These are phyloP conservation scores for Caranx ignobilis DNA, from an alignment of 2,113 vertebrate genomes.

Conservation along the genomic window DNA sequence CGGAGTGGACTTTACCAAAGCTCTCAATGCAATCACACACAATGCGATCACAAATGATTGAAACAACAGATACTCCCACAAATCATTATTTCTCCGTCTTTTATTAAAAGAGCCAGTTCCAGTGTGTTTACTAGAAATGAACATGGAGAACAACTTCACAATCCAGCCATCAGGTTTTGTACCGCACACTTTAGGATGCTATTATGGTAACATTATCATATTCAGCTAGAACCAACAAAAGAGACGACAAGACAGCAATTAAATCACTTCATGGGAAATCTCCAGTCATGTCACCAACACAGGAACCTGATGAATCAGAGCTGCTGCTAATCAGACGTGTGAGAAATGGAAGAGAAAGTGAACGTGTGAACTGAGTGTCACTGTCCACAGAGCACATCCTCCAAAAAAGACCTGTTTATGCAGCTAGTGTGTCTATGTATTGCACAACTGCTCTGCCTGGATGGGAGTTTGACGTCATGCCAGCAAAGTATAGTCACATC, in stretches of 20 bases:
- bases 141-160: constrained; percentile 73
- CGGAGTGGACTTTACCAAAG: background rate
- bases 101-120: constrained; percentile 79
- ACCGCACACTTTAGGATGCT: constrained; percentile 64
- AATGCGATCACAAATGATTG: background rate
- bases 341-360: constrained; percentile 30
- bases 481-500: constrained; percentile 6
- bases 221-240: constrained; percentile 61
- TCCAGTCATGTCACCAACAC: constrained; percentile 48
- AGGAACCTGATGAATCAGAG: constrained; percentile 25
- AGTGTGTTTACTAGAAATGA: constrained; percentile 73
- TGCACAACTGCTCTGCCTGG: constrained; percentile 37
- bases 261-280: constrained; percentile 51
- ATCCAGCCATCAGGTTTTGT: constrained; percentile 72
- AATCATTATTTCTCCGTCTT: constrained; percentile 26
- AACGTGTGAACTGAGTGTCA: constrained; percentile 11
- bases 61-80: background rate
- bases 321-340: constrained; percentile 40
- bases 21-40: background rate
- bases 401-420: background rate
- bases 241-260: constrained; percentile 47
- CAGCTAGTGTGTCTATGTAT: constrained; percentile 10
- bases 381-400: constrained; percentile 18
- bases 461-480: constrained; percentile 23
- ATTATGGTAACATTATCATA: constrained; percentile 58